phyloP scores from a whole-genome alignment of 2,797 vertebrate species.

The Cryptoprocta ferox region DNA sequence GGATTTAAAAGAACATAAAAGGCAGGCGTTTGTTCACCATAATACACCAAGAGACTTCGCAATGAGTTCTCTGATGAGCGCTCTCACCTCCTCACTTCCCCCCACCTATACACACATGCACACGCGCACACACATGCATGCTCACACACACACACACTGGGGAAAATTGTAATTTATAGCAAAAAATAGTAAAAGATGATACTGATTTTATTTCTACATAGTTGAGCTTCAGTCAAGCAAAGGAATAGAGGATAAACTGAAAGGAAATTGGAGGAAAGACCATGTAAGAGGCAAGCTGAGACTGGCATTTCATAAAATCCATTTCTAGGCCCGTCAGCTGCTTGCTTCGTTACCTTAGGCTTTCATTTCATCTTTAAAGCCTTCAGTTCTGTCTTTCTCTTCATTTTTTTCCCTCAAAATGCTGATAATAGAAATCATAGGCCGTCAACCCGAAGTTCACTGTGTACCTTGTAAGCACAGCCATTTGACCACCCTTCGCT shows the following conservation, averaged over 20 bases:
- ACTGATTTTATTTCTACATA: not conserved
- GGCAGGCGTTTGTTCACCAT: not conserved
- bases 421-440: not conserved
- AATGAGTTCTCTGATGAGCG: not conserved
- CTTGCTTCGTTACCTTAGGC: not conserved
- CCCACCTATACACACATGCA: fast-evolving
- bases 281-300: not conserved
- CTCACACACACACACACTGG: not conserved
- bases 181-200: not conserved
- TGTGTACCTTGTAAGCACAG: not conserved
- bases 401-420: not conserved
- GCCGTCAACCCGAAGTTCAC: not conserved
- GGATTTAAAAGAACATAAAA: constrained; percentile 47
- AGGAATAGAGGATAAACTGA: not conserved
- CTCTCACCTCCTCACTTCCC: not conserved
- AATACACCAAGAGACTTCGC: constrained; percentile 20
- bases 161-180: not conserved
- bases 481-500: not conserved
- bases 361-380: constrained; percentile 37
- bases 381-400: not conserved
- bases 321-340: not conserved
- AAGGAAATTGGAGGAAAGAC: constrained; percentile 46
- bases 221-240: constrained; percentile 42
- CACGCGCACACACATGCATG: not conserved
- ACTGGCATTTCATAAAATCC: constrained; percentile 30